Evolutionary conservation across 2,113 vertebrate genomes (phyloP).

Genomic region (Onychostoma macrolepis): DNA sequence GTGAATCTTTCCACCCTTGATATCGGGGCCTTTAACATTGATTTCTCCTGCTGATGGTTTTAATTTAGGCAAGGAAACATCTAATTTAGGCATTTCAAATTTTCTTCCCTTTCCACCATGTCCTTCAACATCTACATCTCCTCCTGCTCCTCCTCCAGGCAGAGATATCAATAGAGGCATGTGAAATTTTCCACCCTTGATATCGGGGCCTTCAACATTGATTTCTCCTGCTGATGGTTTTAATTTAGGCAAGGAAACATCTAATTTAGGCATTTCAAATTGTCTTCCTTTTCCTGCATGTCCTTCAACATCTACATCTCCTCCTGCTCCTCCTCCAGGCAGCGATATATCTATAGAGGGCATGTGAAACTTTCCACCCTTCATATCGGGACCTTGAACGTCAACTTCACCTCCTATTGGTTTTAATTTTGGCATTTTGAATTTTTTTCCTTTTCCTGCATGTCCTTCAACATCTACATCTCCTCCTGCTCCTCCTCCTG

Average conservation of each 20-base stretch:
- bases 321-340: background rate
- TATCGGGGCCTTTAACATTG: constrained; percentile 4
- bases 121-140: constrained; percentile 45
- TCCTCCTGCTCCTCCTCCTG: background rate
- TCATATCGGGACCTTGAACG: background rate
- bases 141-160: constrained; percentile 54
- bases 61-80: constrained; percentile 60
- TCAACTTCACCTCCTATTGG: constrained; percentile 12
- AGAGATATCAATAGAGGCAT: no score
- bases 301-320: background rate
- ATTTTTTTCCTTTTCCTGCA: background rate
- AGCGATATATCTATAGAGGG: background rate
- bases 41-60: constrained; percentile 10
- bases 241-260: constrained; percentile 50
- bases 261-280: constrained; percentile 46
- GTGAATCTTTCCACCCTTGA: constrained; percentile 41
- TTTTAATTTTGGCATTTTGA: constrained; percentile 52
- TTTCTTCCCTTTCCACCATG: constrained; percentile 41
- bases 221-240: no score
- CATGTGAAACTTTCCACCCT: background rate
- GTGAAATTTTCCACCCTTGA: no score
- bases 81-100: constrained; percentile 61
- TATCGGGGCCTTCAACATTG: no score
- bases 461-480: no score
- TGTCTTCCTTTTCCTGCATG: constrained; percentile 48